Conservation (phyloP, 1,140 invertebrate species). For the Megalonaias nervosa region DNA sequence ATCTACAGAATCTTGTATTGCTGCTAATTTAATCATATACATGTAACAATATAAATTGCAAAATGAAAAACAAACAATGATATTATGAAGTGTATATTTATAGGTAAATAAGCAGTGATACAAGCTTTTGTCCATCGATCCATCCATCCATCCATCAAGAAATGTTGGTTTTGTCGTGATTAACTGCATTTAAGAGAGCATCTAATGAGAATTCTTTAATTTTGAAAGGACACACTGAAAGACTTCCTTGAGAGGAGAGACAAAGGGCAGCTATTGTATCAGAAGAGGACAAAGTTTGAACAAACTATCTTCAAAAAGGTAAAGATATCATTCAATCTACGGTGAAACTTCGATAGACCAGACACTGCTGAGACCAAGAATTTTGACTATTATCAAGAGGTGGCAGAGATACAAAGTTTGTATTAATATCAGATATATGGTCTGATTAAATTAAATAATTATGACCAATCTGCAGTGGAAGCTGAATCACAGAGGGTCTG, state of each 20-base stretch:
- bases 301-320: conserved; percentile 53
- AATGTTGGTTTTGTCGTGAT: too few relatives aligned
- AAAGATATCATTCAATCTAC: neutral
- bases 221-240: conserved; percentile 66
- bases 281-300: conserved; percentile 58
- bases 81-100: too few relatives aligned
- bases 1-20: too few relatives aligned
- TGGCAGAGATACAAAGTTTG: neutral
- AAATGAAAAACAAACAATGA: too few relatives aligned
- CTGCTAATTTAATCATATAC: too few relatives aligned
- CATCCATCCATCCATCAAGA: too few relatives aligned
- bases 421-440: neutral
- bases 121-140: too few relatives aligned
- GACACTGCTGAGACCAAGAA: neutral
- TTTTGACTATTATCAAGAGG: neutral
- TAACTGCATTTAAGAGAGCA: too few relatives aligned
- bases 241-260: conserved; percentile 66
- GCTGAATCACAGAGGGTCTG: neutral
- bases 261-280: conserved; percentile 62
- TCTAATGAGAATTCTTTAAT: conserved; percentile 10
- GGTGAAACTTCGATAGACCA: neutral
- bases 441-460: too few relatives aligned
- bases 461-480: neutral
- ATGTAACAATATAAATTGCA: too few relatives aligned
- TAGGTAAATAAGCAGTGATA: too few relatives aligned